Base-by-base conservation (phyloP, 2,113 vertebrate species). In the Anarhynchus alexandrinus region DNA sequence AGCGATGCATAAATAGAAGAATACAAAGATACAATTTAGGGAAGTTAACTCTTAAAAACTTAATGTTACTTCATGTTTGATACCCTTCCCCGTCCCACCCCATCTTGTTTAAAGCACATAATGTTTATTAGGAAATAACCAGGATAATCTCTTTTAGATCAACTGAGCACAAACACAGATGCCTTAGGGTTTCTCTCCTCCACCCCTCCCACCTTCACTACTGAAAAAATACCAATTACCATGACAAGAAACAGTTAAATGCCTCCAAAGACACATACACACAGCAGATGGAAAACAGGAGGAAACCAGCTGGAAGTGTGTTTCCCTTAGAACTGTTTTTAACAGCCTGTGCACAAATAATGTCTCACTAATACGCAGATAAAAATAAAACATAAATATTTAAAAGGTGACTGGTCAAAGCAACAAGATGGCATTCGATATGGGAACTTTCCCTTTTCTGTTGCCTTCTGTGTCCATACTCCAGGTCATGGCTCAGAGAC, bases 261-360 rank as follows among this genome's bases (percentile, higher is more conserved):
- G 94, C 96, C 90, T 96, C 96, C 95, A 96, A 97, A 98, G 97
- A 97, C 86, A 65, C 92, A 93, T 90, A 97, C 97, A 98, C 66
- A 87, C 94, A 98, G 98, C 98, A 98, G 98, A 98, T 98, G 98
- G 98, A 98, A 98, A 98, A 97, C 97, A 97, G 97, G 96, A 98
- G 96, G 98, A 98, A 98, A 97, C 97, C 98, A 98, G 98, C 98
- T 98, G 98, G 96, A 98, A 98, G 97, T 95, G 97, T 97, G 98
- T 97, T 98, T 98, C 98, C 98, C 97, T 98, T 97, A 96, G 97
- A 97, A 98, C 97, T 98, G 98, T 98, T 98, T 97, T 97, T 97
- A 98, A 98, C 98, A 98, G 97, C 95, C 98, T 98, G 97, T 94
- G 96, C 97, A 97, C 98, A 98, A 98, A 98, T 98, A 98, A 97